Base-by-base conservation (phyloP, 2,888 invertebrate genomes). In the Athalia cordata region DNA sequence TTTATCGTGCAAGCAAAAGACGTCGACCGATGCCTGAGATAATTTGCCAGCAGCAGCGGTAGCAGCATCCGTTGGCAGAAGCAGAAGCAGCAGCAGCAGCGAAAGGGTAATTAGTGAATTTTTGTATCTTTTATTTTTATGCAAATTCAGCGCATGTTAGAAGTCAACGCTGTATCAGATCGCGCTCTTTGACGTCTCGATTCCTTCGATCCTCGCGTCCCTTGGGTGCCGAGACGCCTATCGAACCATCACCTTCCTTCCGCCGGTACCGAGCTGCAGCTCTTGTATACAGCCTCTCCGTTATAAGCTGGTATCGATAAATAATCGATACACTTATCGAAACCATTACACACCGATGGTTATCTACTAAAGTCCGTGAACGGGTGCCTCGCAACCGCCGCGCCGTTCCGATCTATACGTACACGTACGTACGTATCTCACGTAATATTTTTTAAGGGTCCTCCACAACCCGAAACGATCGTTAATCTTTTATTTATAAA, bases 271-370 rank as follows among this genome's bases (percentile, higher is more conserved):
- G 29, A 29, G 29, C 2, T 29, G 29, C 29, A 29, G 29, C 29
- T 29, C 29, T 29, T 2, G 29, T 29, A 29, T 29, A 29, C 29
- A 29, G 29, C 29, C 29, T 29, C 29, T 29, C 29, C 29, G 29
- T 29, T 29, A 29, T 29, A 29, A 29, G 29, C 29, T 29, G 29
- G 65, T 76, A 80, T 72, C 68, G 81, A 78, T 81, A 79, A 79
- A 81, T 81, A 82, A 82, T 82, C 77, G 81, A 45, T 77, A 79
- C 68, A 66, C 77, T 80, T 79, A 80, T 79, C 65, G 68, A 77
- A 79, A 80, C 78, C 77, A 84, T 81, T 80, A 78, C 78, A 75
- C 49, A 59, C 79, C 78, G 72, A 81, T 79, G 66, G 68, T 78
- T 80, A 79, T 79, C 78, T 55, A n/a, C 4, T 45, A 43, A 67